These are phyloP conservation scores for Dyspetes luteomarginatus DNA, from an alignment of 2,888 invertebrate species.

Conservation along the genomic window DNA sequence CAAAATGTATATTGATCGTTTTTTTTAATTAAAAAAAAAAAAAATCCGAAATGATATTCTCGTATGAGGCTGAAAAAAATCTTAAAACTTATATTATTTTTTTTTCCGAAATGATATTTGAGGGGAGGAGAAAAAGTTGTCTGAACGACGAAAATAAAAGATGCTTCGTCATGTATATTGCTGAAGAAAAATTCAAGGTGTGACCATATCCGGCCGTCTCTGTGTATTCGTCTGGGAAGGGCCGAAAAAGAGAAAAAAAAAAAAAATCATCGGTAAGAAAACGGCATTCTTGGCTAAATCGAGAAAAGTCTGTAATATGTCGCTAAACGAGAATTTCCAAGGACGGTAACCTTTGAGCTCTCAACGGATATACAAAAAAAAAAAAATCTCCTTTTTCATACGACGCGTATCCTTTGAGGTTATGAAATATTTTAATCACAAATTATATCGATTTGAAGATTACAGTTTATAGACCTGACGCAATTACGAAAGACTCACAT, in stretches of 20 bases:
- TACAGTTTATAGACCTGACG: neutral
- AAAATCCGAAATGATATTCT: no score
- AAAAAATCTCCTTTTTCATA: neutral
- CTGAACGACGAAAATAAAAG: neutral
- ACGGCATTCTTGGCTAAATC: slow-evolving; percentile 7
- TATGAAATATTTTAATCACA: neutral
- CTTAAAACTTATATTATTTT: no score
- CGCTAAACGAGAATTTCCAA: slow-evolving; percentile 10
- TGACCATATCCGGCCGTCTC: neutral
- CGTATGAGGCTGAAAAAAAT: no score
- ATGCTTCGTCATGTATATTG: neutral
- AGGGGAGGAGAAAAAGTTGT: no score
- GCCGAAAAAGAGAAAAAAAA: slow-evolving; percentile 20
- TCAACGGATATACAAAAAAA: neutral
- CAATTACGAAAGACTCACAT: neutral
- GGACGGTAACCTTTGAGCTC: slow-evolving; percentile 30
- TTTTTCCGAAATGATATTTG: no score
- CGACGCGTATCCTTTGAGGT: neutral
- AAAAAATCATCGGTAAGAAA: neutral
- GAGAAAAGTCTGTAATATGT: slow-evolving; percentile 1
- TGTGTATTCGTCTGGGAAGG: slow-evolving; percentile 14
- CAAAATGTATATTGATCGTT: no score
- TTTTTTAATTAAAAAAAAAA: no score
- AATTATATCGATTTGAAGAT: neutral
- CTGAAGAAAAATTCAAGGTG: slow-evolving; percentile 14